Evolutionary conservation across 2,797 vertebrate species (phyloP), one percentile per base, ranked within the genome.

Genomic region (Hyperoplus lanceolatus): DNA sequence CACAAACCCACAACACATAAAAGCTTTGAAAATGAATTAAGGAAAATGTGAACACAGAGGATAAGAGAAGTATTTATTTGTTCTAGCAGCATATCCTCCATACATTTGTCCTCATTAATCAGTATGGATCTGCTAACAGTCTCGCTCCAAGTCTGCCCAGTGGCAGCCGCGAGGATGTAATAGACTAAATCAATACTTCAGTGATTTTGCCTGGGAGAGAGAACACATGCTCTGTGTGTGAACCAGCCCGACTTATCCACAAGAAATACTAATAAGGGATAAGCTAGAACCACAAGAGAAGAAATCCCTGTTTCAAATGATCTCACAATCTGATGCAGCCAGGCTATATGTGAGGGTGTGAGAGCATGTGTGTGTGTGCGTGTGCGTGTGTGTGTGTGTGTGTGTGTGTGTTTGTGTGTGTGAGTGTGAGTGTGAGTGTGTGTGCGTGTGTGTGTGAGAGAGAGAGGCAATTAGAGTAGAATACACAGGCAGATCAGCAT

Each of bases 101-200:
- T 67, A 66, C 71, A 77, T 87, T 81, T 84, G 57, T 87, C 70
- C 81, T 85, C 70, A 81, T 84, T 88, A 80, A 83, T 89, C 79
- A 79, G 87, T 89, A 89, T 57, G 69, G 78, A 88, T 87, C 79
- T 84, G 84, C 70, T 83, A 87, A 90, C 76, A 76, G 68, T 70
- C 83, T 81, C 6, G 39, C 77, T 83, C 39, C 39, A 1, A 83
- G 79, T 83, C 58, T 66, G 55, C 77, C 80, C 66, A 79, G 15
- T 83, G 76, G 75, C 86, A 77, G 80, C 56, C 16, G 75, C 51
- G 64, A 75, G 70, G 63, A 55, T 84, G 80, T 78, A 75, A 90
- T 79, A 78, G 73, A 69, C 57, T 70, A 79, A 82, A 90, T 94
- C 89, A 88, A 93, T 93, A 85, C 78, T 77, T 79, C 64, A 90